Conservation (phyloP, 2,797 vertebrate species). For the Babyrousa celebensis region DNA sequence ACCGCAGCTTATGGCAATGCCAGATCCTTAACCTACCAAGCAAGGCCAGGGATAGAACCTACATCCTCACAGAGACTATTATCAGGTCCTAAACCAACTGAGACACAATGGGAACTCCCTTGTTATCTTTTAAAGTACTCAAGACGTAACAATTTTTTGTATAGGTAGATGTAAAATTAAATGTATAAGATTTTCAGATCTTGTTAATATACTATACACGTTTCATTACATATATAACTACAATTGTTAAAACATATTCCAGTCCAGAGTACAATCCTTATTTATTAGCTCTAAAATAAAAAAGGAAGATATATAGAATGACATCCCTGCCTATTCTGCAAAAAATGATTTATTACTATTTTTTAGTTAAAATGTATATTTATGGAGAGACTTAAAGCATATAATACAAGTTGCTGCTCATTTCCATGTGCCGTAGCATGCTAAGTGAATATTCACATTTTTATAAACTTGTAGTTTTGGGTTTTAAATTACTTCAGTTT, state of each 20-base stretch:
- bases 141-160: not conserved
- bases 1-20: too few relatives aligned
- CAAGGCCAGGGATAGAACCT: too few relatives aligned
- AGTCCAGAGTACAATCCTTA: not conserved
- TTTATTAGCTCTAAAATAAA: constrained; percentile 12
- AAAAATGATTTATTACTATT: not conserved
- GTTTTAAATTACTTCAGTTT: not conserved
- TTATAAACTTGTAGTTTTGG: not conserved
- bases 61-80: too few relatives aligned
- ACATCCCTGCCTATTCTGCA: not conserved
- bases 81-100: too few relatives aligned
- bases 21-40: too few relatives aligned
- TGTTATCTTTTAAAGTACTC: not conserved
- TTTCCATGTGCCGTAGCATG: not conserved
- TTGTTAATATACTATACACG: not conserved
- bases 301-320: not conserved
- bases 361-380: not conserved
- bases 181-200: not conserved
- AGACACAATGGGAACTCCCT: too few relatives aligned
- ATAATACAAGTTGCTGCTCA: not conserved
- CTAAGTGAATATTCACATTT: not conserved
- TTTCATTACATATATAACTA: not conserved
- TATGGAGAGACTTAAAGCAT: not conserved
- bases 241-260: not conserved
- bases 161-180: not conserved